Percentiles rank a stretch among this genome's conserved stretches.
Evolutionary conservation across 2,113 vertebrate genomes (phyloP).

Genomic region (Parotia lawesii): DNA sequence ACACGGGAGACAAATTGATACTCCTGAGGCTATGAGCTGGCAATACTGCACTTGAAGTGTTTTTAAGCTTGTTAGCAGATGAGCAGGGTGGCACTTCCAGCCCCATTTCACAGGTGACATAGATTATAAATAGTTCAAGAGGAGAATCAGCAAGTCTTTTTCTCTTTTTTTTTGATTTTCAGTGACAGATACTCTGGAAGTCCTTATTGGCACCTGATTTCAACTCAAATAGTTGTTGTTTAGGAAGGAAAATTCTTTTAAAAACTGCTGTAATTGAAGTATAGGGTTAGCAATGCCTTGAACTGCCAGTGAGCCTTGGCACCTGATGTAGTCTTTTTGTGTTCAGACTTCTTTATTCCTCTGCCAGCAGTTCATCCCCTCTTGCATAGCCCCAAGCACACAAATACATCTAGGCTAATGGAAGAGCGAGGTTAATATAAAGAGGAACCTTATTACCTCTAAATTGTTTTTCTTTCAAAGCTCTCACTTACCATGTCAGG

Average conservation of each 20-base stretch:
- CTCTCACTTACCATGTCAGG: background rate
- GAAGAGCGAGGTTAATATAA: background rate
- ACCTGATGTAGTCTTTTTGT: background rate
- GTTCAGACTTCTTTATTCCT: background rate
- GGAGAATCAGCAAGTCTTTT: background rate
- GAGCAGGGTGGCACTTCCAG: background rate
- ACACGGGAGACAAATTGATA: background rate
- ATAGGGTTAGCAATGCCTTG: background rate
- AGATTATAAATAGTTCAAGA: background rate
- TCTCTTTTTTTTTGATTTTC: background rate
- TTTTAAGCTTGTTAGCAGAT: background rate
- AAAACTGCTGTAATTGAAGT: background rate
- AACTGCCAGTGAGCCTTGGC: background rate
- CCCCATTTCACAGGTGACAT: background rate
- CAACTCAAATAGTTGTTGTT: background rate
- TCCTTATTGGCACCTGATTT: background rate
- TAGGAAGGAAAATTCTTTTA: background rate
- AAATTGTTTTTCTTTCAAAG: background rate
- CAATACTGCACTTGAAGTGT: background rate
- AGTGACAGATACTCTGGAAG: background rate
- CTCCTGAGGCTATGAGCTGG: background rate
- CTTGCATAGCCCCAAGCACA: background rate
- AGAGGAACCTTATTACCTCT: constrained; percentile 10
- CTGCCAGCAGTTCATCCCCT: background rate
- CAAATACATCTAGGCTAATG: constrained; percentile 19